Evolutionary conservation across 2,113 vertebrate species (phyloP).

Genomic region (Rhadina sibilatrix): DNA sequence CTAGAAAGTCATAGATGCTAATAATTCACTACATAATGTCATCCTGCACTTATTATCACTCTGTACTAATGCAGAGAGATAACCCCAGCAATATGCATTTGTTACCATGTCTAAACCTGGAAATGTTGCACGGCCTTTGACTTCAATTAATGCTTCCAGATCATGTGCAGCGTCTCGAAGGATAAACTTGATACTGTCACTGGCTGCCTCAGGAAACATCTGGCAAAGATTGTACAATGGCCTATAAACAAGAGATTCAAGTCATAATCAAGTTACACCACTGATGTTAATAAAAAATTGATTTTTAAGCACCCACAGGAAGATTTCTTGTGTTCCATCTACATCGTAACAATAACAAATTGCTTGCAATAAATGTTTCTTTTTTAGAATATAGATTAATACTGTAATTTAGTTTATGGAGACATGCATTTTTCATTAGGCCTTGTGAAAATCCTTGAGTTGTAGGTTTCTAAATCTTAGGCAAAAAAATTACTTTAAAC

Average conservation of each 20-base stretch:
- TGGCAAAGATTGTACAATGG: slow-evolving; percentile 87
- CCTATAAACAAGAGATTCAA: slow-evolving; percentile 69
- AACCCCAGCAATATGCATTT: not conserved
- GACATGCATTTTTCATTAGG: not conserved
- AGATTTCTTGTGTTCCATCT: not conserved
- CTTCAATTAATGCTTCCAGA: slow-evolving; percentile 81
- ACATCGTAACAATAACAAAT: not conserved
- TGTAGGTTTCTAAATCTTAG: not conserved
- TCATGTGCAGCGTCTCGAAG: slow-evolving; percentile 82
- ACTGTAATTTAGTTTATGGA: not conserved
- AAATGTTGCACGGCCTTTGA: slow-evolving; percentile 77
- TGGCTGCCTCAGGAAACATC: slow-evolving; percentile 86
- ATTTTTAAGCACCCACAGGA: not conserved
- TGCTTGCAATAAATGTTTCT: not conserved
- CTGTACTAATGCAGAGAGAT: not conserved
- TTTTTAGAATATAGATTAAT: not conserved
- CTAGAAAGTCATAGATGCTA: not conserved
- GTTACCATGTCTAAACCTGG: slow-evolving; percentile 85
- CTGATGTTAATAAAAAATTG: not conserved
- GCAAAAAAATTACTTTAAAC: not conserved
- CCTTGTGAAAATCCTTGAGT: not conserved
- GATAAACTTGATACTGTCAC: slow-evolving; percentile 74
- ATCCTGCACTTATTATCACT: not conserved
- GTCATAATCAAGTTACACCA: not conserved
- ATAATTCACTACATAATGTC: not conserved